Evolutionary conservation across 2,797 vertebrate genomes (phyloP).

Genomic region (Austrolebias charrua): DNA sequence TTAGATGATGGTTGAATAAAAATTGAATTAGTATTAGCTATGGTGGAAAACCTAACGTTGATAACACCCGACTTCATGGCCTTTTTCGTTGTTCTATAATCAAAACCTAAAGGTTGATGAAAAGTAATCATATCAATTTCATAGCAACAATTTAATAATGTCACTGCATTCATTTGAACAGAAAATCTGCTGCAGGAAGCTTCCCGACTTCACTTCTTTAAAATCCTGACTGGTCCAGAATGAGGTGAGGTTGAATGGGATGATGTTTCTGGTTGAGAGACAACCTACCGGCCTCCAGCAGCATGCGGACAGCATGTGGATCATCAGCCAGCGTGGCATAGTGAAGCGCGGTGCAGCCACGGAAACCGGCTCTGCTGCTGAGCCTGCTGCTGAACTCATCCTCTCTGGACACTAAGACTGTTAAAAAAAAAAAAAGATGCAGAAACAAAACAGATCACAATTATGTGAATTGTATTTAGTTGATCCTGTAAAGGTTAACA

Average conservation of each 20-base stretch:
- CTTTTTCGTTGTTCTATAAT: too few relatives aligned
- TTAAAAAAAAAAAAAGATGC: background rate
- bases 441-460: slow-evolving; percentile 1
- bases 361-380: slow-evolving; percentile 91
- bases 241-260: background rate
- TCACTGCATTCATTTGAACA: too few relatives aligned
- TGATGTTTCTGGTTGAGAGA: background rate
- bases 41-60: too few relatives aligned
- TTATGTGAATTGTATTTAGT: background rate
- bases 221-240: background rate
- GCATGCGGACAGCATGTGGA: slow-evolving; percentile 76
- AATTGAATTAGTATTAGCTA: too few relatives aligned
- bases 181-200: too few relatives aligned
- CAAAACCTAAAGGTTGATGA: too few relatives aligned
- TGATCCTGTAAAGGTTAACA: background rate
- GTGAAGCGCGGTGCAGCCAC: slow-evolving; percentile 90
- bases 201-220: too few relatives aligned
- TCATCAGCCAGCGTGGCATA: slow-evolving; percentile 92
- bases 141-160: too few relatives aligned
- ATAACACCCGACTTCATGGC: too few relatives aligned
- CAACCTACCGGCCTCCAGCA: slow-evolving; percentile 81
- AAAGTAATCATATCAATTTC: too few relatives aligned
- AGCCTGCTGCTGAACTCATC: slow-evolving; percentile 94
- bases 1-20: too few relatives aligned
- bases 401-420: slow-evolving; percentile 92